Evolutionary conservation across 2,888 invertebrate genomes (phyloP).

Genomic region (Heliconius ethilla): DNA sequence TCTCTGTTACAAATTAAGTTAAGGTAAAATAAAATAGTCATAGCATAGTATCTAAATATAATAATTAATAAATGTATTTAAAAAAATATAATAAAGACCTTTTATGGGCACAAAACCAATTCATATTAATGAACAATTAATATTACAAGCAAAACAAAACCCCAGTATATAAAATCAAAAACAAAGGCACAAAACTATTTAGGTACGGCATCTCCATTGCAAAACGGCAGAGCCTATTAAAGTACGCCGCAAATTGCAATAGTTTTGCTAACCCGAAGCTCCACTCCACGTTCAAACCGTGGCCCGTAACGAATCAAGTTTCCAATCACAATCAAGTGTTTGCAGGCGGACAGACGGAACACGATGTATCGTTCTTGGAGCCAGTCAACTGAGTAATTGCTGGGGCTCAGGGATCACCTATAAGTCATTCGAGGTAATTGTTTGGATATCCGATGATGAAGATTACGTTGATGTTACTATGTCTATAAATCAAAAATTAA

Average conservation of each 20-base stretch:
- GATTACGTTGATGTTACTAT: not conserved
- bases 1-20: no score
- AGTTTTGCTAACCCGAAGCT: constrained; percentile 28
- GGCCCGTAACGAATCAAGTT: constrained; percentile 50
- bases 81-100: no score
- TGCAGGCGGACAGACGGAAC: constrained; percentile 30
- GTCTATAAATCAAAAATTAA: no score
- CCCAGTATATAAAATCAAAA: not conserved
- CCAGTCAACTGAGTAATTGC: constrained; percentile 43
- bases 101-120: no score
- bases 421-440: constrained; percentile 24
- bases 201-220: constrained; percentile 17
- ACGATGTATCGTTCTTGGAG: constrained; percentile 36
- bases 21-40: no score
- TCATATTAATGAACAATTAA: no score
- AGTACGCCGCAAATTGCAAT: constrained; percentile 24
- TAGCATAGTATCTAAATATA: no score
- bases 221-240: constrained; percentile 18
- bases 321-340: constrained; percentile 49
- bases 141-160: not conserved
- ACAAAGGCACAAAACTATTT: not conserved
- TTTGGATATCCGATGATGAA: not conserved
- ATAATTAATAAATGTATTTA: no score
- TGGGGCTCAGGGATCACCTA: constrained; percentile 29
- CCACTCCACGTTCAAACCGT: constrained; percentile 33